These are phyloP conservation scores for Cyclophora albipunctata DNA, from an alignment of 2,888 invertebrate species.

Conservation along the genomic window DNA sequence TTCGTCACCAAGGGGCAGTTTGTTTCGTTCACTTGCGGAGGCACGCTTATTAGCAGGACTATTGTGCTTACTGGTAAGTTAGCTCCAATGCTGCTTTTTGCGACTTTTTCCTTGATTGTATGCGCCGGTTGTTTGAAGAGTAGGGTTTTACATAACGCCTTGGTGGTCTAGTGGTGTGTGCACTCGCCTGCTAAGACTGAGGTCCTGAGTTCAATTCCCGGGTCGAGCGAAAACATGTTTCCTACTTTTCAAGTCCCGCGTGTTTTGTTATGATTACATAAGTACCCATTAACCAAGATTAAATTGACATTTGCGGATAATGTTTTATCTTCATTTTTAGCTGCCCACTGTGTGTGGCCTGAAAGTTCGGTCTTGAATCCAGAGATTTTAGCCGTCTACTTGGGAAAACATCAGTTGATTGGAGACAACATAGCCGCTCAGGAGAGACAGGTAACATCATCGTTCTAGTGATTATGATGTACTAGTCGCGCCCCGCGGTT, in stretches of 20 bases:
- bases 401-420: constrained; percentile 46
- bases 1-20: constrained; percentile 26
- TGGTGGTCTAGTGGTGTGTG: no score
- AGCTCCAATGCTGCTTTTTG: no score
- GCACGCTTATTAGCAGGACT: constrained; percentile 41
- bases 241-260: not conserved
- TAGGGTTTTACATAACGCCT: not conserved
- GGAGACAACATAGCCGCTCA: constrained; percentile 38
- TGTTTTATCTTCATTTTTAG: constrained; percentile 17
- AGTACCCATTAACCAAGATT: no score
- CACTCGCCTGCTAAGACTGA: no score
- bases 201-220: no score
- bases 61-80: constrained; percentile 43
- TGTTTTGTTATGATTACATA: no score
- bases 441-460: constrained; percentile 32
- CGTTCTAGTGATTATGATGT: no score
- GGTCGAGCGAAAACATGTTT: no score
- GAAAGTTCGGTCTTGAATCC: constrained; percentile 31
- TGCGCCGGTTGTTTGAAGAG: not conserved
- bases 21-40: constrained; percentile 48
- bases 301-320: no score
- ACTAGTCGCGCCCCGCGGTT: no score
- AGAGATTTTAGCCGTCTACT: constrained; percentile 33
- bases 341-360: constrained; percentile 40
- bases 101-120: no score